Conservation (phyloP, 2,797 vertebrate species). For the Melanotaenia trifasciata region DNA sequence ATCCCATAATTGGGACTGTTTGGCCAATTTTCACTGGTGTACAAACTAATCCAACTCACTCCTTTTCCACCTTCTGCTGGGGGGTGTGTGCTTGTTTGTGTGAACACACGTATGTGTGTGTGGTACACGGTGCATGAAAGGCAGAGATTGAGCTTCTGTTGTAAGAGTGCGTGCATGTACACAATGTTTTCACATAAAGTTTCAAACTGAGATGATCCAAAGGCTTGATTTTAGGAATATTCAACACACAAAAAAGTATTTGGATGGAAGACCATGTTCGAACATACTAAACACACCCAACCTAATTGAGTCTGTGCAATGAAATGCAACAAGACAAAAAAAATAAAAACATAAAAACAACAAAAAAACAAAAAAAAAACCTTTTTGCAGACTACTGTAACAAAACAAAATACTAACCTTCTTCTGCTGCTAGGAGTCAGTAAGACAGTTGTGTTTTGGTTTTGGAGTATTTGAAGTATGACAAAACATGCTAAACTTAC, state of each 20-base stretch:
- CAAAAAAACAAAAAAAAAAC: too few relatives aligned
- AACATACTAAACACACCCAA: not conserved
- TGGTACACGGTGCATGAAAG: slow-evolving; percentile 20
- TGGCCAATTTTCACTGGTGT: slow-evolving; percentile 85
- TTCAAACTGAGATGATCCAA: slow-evolving; percentile 1
- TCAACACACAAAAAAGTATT: not conserved
- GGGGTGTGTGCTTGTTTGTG: slow-evolving; percentile 50
- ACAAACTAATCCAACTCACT: slow-evolving; percentile 85
- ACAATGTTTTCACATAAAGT: slow-evolving; percentile 6
- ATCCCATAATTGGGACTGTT: slow-evolving; percentile 87
- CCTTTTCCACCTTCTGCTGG: slow-evolving; percentile 60
- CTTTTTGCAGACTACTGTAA: not conserved
- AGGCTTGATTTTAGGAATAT: not conserved
- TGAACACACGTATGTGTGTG: slow-evolving; percentile 31
- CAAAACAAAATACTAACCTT: too few relatives aligned
- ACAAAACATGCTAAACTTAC: not conserved
- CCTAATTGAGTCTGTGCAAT: not conserved
- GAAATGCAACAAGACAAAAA: not conserved
- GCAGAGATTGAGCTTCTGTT: slow-evolving; percentile 40
- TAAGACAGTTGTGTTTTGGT: not conserved
- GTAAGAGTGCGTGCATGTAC: slow-evolving; percentile 15
- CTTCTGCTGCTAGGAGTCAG: not conserved
- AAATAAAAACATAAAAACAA: too few relatives aligned
- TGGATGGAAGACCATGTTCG: not conserved
- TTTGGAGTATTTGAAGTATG: not conserved